Percentiles rank a stretch among this genome's conserved stretches.
Conservation (phyloP, 2,888 invertebrate species). For the Nephrotoma guestfalica region DNA sequence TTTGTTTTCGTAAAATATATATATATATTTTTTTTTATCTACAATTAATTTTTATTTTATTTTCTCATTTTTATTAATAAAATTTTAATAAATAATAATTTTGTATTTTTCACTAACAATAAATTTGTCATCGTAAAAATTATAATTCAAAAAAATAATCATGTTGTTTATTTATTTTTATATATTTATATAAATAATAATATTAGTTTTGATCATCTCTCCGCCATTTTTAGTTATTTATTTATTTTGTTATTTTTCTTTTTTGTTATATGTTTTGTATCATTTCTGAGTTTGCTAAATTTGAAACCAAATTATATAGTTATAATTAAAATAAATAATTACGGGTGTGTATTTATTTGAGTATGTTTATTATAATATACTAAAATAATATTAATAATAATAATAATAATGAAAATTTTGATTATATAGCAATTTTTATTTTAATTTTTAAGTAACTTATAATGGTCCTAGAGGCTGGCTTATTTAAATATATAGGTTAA, state of each 20-base stretch:
- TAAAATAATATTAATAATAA: not conserved
- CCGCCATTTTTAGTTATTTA: not conserved
- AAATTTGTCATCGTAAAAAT: not conserved
- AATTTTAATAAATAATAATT: not conserved
- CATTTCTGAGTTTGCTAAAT: not conserved
- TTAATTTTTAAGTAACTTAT: not conserved
- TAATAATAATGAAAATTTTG: not conserved
- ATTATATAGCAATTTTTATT: not conserved
- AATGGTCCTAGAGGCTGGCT: slow-evolving; percentile 1
- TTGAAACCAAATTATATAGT: not conserved
- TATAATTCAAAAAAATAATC: not conserved
- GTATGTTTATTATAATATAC: not conserved
- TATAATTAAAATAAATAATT: not conserved
- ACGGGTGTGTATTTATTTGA: not conserved
- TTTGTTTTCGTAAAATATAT: not conserved
- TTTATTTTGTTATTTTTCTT: not conserved
- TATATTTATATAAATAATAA: not conserved
- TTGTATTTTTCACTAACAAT: not conserved
- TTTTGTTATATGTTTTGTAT: not conserved
- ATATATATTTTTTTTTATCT: not conserved
- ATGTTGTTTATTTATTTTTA: slow-evolving; percentile 1
- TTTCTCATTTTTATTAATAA: not conserved
- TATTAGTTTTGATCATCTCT: slow-evolving; percentile 3
- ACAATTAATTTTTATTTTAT: not conserved
- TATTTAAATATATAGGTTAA: not conserved